Conservation (phyloP, 2,888 invertebrate species). For the Watsonalla binaria region DNA sequence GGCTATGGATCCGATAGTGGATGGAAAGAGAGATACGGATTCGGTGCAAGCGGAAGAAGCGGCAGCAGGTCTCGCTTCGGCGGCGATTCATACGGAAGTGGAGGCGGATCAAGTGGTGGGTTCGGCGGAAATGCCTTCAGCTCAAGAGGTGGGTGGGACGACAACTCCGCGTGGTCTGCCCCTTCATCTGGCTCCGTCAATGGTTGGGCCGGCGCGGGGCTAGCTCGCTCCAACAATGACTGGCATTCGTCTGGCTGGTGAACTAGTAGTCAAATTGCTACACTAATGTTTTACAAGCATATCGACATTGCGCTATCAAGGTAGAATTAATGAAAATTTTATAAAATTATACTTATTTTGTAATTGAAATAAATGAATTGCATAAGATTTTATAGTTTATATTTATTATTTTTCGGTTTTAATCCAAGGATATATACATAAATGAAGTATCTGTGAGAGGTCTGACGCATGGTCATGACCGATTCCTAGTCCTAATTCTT, state of each 20-base stretch:
- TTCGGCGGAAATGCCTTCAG: constrained; percentile 6
- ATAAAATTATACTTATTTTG: no score
- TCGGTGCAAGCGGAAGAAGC: constrained; percentile 11
- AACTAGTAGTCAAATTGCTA: background rate
- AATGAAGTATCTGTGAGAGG: no score
- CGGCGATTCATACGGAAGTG: constrained; percentile 6
- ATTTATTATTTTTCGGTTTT: no score
- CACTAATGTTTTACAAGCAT: no score
- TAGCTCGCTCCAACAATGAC: constrained; percentile 8
- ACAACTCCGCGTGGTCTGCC: constrained; percentile 9
- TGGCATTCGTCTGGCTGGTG: constrained; percentile 24
- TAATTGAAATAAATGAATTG: no score
- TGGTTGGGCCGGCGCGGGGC: constrained; percentile 5
- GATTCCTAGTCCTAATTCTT: no score
- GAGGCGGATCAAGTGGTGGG: background rate
- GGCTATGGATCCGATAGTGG: constrained; percentile 5
- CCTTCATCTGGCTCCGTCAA: constrained; percentile 4
- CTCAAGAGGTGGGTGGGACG: constrained; percentile 13
- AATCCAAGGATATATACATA: no score
- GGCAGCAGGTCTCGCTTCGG: constrained; percentile 1
- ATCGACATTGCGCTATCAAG: no score
- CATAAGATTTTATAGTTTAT: no score
- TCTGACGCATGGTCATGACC: no score
- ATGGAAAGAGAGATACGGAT: constrained; percentile 6
- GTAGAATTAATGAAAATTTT: no score